Base-by-base conservation (phyloP, 2,797 vertebrate species). In the Podargus strigoides region DNA sequence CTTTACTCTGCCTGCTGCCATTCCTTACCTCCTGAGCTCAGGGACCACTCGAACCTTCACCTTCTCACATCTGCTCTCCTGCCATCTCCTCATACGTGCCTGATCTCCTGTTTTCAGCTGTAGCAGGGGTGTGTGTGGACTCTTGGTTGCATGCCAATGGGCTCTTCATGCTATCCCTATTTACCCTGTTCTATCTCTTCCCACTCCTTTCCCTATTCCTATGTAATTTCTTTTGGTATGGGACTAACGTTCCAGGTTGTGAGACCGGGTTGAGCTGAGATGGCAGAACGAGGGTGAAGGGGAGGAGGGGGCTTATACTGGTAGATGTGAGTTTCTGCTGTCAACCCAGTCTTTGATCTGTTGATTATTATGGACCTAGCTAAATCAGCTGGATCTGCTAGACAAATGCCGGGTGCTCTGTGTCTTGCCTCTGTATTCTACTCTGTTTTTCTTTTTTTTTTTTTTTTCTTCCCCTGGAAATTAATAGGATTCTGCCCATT, bases 401-500 rank as follows among this genome's bases (percentile, higher is more conserved):
- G 72, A 64, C 53, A 89, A 80, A 90, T 0, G 0, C 36, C 59
- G 82, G 26, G 14, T 89, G 28, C 27, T 94, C 53, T 81, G 37
- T 90, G 67, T 95, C 28, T 47, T 95, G 44, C 87, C 34, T 96
- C 77, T 67, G 36, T 76, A 90, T 95, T 95, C 95, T 96, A 95
- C 93, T 90, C 77, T 95, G 50, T 66, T 91, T 93, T 94, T 96
- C 86, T 92, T 7, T 92, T 90, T 91, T 64, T 87, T 86, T 28
- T 80, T 63, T n/a, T n/a, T n/a, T n/a, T n/a, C n/a, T n/a, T n/a
- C n/a, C 16, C 30, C 62, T 79, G 62, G 53, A 91, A 87, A 93
- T 85, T 63, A 93, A 80, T 93, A 97, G 95, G 95, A 93, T 83
- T 95, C 94, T 97, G 86, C 81, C 68, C 68, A 68, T 87, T 96